Percentiles rank a stretch among this genome's conserved stretches.
phyloP scores from a whole-genome alignment of 2,888 invertebrate genomes.

The Candidula unifasciata region DNA sequence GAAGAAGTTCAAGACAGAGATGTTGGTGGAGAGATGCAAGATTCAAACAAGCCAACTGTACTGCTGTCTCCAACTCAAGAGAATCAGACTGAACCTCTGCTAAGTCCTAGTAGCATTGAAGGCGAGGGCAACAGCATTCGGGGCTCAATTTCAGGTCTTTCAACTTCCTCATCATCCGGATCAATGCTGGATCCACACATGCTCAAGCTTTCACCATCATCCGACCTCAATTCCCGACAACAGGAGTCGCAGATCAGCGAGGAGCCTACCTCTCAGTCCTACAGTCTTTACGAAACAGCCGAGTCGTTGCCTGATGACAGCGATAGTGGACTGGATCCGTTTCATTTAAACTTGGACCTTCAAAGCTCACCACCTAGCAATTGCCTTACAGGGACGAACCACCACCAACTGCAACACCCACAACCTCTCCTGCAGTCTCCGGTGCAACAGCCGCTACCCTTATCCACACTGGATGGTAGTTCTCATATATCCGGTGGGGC shows the following conservation, averaged over 20 bases:
- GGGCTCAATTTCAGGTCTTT: conserved; percentile 49
- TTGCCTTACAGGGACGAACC: background rate
- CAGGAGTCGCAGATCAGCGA: conserved; percentile 45
- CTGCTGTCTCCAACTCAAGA: conserved; percentile 31
- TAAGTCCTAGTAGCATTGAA: conserved; percentile 45
- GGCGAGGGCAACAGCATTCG: conserved; percentile 34
- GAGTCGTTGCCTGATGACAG: conserved; percentile 50
- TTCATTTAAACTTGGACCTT: conserved; percentile 6
- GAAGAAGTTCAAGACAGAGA: conserved; percentile 35
- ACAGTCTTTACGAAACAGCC: conserved; percentile 47
- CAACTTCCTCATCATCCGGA: conserved; percentile 46
- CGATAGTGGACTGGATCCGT: conserved; percentile 42
- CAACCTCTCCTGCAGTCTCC: conserved; percentile 34
- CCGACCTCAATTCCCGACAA: conserved; percentile 30
- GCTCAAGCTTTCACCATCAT: conserved; percentile 51
- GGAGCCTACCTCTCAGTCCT: conserved; percentile 45
- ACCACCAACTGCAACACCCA: conserved; percentile 35
- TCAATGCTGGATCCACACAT: conserved; percentile 43
- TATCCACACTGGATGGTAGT: background rate
- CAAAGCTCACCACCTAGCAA: background rate
- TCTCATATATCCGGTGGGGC: conserved; percentile 1
- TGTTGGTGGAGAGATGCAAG: conserved; percentile 2
- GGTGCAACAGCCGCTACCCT: conserved; percentile 33
- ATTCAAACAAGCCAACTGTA: background rate
- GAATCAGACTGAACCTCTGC: conserved; percentile 1